phyloP scores from a whole-genome alignment of 2,888 invertebrate species.

The Sceliomorpha sp. region DNA sequence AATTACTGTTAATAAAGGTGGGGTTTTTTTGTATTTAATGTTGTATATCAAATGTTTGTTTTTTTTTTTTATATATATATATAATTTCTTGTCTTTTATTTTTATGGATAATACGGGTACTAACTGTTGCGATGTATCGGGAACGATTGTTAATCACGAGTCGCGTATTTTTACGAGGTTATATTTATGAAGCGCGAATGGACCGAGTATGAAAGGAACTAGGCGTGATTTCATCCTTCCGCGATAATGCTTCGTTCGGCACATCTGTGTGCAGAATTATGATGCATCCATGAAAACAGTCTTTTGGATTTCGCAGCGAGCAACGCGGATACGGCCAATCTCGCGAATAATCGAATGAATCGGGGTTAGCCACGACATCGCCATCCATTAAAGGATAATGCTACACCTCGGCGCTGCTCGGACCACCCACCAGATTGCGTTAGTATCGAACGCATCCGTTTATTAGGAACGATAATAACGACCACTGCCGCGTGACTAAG shows the following conservation, averaged over 20 bases:
- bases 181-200: conserved; percentile 6
- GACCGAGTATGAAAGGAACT: too few relatives aligned
- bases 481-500: conserved; percentile 2
- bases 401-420: conserved; percentile 43
- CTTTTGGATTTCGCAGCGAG: conserved; percentile 13
- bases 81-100: too few relatives aligned
- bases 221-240: too few relatives aligned
- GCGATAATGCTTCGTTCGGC: neutral
- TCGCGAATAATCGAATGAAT: conserved; percentile 74
- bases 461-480: conserved; percentile 68
- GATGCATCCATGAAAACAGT: conserved; percentile 7
- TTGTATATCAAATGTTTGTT: too few relatives aligned
- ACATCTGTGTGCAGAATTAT: conserved; percentile 4
- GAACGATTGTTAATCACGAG: too few relatives aligned
- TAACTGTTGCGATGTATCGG: too few relatives aligned
- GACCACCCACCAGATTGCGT: conserved; percentile 64
- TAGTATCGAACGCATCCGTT: conserved; percentile 69
- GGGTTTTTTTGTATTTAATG: too few relatives aligned
- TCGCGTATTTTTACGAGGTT: too few relatives aligned
- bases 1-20: too few relatives aligned
- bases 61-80: too few relatives aligned
- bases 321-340: conserved; percentile 49
- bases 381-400: conserved; percentile 74
- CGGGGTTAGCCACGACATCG: conserved; percentile 68
- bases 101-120: too few relatives aligned